Evolutionary conservation across 2,888 invertebrate species (phyloP).

Genomic region (Sussaba pulchella): DNA sequence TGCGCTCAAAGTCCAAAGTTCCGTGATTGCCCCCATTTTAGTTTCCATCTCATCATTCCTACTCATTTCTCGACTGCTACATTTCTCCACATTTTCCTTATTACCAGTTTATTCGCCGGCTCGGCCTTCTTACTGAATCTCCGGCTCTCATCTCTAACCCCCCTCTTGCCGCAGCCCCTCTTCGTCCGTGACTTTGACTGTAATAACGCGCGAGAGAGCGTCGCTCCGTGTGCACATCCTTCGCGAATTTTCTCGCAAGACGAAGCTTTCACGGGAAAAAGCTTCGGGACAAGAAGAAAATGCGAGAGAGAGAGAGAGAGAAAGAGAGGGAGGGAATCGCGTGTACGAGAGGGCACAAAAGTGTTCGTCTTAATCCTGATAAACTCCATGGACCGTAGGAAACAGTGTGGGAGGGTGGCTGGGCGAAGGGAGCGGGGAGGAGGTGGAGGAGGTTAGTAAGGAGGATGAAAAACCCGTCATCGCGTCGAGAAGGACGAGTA

Average conservation of each 20-base stretch:
- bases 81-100: conserved; percentile 29
- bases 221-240: background rate
- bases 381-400: conserved; percentile 58
- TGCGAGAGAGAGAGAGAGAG: background rate
- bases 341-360: conserved; percentile 9
- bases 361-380: conserved; percentile 73
- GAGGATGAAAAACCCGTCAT: conserved; percentile 18
- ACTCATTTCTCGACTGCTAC: background rate
- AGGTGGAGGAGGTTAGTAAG: too few species aligned
- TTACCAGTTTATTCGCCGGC: conserved; percentile 1
- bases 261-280: background rate
- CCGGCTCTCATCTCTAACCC: background rate
- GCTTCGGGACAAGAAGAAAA: too few species aligned
- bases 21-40: background rate
- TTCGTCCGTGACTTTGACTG: conserved; percentile 16
- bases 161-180: background rate
- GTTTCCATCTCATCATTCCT: background rate
- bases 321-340: conserved; percentile 2
- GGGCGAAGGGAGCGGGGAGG: background rate
- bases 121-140: background rate
- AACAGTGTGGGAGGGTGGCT: background rate
- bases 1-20: background rate
- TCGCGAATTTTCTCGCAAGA: conserved; percentile 21
- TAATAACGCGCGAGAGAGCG: conserved; percentile 30
- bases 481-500: background rate